Conservation (phyloP, 2,797 vertebrate species). For the Micrastur ruficollis region DNA sequence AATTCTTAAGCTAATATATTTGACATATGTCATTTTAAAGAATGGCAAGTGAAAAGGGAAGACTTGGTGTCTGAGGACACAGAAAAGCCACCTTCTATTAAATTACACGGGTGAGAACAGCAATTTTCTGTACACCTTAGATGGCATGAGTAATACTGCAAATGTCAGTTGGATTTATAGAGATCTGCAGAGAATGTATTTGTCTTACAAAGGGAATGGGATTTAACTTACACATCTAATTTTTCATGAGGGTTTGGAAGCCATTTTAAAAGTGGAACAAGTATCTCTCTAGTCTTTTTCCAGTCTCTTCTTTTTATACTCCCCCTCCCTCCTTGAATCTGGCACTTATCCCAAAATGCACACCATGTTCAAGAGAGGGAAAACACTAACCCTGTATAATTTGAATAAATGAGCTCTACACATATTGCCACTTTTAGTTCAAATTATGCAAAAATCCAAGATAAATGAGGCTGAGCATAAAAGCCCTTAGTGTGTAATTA, state of each 20-base stretch:
- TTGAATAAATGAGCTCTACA: constrained; percentile 56
- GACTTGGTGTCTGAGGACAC: neutral
- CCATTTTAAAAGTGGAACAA: constrained; percentile 19
- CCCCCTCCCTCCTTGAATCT: constrained; percentile 5
- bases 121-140: neutral
- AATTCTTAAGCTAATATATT: neutral
- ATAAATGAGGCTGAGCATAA: constrained; percentile 50
- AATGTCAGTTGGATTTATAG: neutral
- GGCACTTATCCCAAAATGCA: constrained; percentile 40
- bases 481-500: constrained; percentile 43
- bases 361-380: constrained; percentile 37
- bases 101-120: neutral
- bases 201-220: neutral
- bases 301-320: neutral
- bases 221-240: neutral
- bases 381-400: constrained; percentile 60
- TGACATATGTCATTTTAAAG: neutral
- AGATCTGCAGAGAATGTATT: neutral
- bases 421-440: constrained; percentile 39
- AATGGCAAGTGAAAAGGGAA: neutral
- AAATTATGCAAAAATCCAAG: constrained; percentile 58
- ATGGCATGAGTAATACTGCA: neutral
- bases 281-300: neutral
- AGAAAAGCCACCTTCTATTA: neutral
- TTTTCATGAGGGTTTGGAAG: neutral